Conservation (phyloP, 2,113 vertebrate species). For the Atlantisia rogersi region DNA sequence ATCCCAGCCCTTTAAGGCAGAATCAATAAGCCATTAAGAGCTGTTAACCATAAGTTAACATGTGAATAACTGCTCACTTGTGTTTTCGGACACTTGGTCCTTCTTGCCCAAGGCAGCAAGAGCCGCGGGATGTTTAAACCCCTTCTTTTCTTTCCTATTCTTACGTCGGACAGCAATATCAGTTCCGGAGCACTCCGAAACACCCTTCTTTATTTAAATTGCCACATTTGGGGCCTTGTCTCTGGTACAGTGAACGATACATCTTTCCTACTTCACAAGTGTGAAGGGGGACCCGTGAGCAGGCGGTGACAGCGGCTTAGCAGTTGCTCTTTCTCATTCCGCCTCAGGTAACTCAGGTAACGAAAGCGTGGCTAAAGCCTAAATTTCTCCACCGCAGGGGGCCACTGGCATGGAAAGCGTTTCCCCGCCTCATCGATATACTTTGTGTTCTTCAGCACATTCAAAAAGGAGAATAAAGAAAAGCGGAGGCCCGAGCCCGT, state of each 20-base stretch:
- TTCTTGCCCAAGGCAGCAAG: neutral
- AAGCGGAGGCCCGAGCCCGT: neutral
- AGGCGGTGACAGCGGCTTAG: neutral
- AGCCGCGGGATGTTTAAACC: neutral
- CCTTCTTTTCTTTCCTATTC: neutral
- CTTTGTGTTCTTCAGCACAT: neutral
- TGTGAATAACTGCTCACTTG: neutral
- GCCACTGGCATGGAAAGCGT: neutral
- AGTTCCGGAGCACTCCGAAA: neutral
- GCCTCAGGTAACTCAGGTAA: neutral
- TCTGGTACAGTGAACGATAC: neutral
- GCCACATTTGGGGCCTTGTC: neutral
- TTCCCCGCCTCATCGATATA: neutral
- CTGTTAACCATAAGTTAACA: neutral
- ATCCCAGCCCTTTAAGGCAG: neutral
- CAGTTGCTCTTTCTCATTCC: neutral
- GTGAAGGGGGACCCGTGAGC: neutral
- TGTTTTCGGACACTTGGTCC: neutral
- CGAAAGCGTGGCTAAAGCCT: neutral
- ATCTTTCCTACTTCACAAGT: neutral
- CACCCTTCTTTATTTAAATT: neutral
- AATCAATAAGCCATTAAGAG: neutral
- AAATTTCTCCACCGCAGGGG: neutral
- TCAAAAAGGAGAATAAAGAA: neutral
- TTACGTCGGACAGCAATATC: accelerated